Evolutionary conservation across 2,797 vertebrate species (phyloP).

Genomic region (Protosalanx chinensis): DNA sequence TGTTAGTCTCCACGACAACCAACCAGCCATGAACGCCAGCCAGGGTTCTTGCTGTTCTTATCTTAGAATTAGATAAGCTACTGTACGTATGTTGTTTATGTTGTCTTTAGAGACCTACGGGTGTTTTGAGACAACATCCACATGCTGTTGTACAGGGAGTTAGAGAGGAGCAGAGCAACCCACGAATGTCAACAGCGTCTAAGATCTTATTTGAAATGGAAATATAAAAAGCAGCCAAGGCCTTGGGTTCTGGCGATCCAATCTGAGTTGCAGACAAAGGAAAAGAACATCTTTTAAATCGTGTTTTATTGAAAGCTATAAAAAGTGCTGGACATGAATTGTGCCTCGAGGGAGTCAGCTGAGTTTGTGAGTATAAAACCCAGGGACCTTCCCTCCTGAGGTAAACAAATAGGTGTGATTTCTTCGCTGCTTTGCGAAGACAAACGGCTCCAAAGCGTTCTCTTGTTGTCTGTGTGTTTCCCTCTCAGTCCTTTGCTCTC

Average conservation of each 20-base stretch:
- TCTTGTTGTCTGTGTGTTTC: neutral
- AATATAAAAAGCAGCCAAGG: constrained; percentile 35
- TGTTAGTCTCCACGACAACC: constrained; percentile 23
- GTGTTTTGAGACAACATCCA: neutral
- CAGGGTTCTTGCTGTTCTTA: neutral
- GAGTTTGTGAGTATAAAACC: constrained; percentile 48
- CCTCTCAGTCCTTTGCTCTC: constrained; percentile 12
- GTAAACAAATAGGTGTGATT: constrained; percentile 53
- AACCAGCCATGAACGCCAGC: neutral
- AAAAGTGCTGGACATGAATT: constrained; percentile 59
- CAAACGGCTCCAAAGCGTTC: constrained; percentile 11
- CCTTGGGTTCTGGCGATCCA: constrained; percentile 48
- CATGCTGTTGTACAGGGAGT: constrained; percentile 13
- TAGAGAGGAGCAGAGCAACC: constrained; percentile 14
- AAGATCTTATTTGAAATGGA: constrained; percentile 34
- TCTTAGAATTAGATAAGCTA: neutral
- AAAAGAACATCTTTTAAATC: constrained; percentile 60
- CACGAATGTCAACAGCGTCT: constrained; percentile 1
- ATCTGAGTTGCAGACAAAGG: constrained; percentile 57
- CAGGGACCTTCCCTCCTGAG: constrained; percentile 13
- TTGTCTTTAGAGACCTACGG: too few species aligned
- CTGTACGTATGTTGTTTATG: too few species aligned
- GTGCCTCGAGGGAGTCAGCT: constrained; percentile 41
- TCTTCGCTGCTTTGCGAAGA: constrained; percentile 11
- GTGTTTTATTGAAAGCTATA: constrained; percentile 64